phyloP scores from a whole-genome alignment of 2,888 invertebrate species.

The Tachina grossa region DNA sequence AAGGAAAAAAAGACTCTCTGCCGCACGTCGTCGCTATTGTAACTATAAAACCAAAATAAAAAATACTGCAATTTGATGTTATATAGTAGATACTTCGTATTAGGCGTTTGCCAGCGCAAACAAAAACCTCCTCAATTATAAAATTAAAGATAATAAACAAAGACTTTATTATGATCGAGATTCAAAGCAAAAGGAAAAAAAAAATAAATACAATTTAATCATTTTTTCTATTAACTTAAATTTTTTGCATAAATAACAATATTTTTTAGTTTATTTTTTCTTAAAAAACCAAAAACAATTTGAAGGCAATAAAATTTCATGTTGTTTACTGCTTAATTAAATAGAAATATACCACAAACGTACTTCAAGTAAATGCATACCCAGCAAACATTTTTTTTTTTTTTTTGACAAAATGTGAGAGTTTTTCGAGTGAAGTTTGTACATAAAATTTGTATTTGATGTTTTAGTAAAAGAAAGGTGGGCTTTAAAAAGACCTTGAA shows the following conservation, averaged over 20 bases:
- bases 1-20: slow-evolving; percentile 22
- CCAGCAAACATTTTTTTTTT: background rate
- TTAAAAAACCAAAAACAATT: slow-evolving; percentile 18
- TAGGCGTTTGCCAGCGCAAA: slow-evolving; percentile 56
- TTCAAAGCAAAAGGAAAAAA: background rate
- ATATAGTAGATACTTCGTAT: slow-evolving; percentile 57
- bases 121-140: slow-evolving; percentile 53
- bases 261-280: background rate
- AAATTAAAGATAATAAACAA: slow-evolving; percentile 53
- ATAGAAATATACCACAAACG: slow-evolving; percentile 28
- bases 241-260: slow-evolving; percentile 11
- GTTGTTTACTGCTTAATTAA: slow-evolving; percentile 70
- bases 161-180: slow-evolving; percentile 63
- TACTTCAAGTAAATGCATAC: background rate
- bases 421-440: too few relatives aligned
- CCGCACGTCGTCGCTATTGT: background rate
- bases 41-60: slow-evolving; percentile 4
- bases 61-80: slow-evolving; percentile 40
- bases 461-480: too few relatives aligned
- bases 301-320: slow-evolving; percentile 38
- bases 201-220: slow-evolving; percentile 28
- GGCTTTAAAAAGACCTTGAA: too few relatives aligned
- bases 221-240: slow-evolving; percentile 53
- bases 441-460: too few relatives aligned
- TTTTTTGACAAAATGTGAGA: background rate